Conservation (phyloP, 2,888 invertebrate genomes). For the Trissolcus japonicus region DNA sequence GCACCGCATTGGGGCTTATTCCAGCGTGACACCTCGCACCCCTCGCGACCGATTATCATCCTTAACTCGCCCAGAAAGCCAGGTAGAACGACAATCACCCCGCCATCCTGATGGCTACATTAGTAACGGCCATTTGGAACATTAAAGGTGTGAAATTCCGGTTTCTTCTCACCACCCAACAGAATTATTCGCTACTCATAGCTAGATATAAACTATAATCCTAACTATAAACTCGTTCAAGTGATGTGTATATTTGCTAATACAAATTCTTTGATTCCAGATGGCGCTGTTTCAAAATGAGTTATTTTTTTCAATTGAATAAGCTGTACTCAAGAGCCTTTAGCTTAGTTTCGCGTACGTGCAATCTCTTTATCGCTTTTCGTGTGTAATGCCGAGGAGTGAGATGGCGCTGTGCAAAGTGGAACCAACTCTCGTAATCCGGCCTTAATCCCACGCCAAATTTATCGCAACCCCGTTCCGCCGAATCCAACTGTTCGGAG, state of each 20-base stretch:
- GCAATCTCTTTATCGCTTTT: slow-evolving; percentile 53
- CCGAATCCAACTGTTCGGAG: slow-evolving; percentile 38
- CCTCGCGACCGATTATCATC: slow-evolving; percentile 67
- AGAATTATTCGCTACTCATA: too few species aligned
- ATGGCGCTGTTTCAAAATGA: too few species aligned
- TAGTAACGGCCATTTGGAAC: slow-evolving; percentile 70
- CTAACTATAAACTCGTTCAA: neutral
- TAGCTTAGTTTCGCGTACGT: slow-evolving; percentile 35
- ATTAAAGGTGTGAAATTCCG: slow-evolving; percentile 50
- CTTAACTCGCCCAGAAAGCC: slow-evolving; percentile 69
- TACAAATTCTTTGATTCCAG: too few species aligned
- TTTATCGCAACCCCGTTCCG: slow-evolving; percentile 54
- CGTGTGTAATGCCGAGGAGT: slow-evolving; percentile 42
- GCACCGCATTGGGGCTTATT: slow-evolving; percentile 62
- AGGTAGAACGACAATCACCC: slow-evolving; percentile 65
- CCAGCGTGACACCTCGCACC: slow-evolving; percentile 70
- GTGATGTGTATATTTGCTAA: too few species aligned
- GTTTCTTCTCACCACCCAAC: slow-evolving; percentile 11
- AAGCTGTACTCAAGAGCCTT: slow-evolving; percentile 36
- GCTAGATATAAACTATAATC: neutral
- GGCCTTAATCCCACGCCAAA: slow-evolving; percentile 53
- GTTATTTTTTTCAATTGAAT: neutral
- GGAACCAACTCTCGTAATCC: slow-evolving; percentile 55
- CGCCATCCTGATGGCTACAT: slow-evolving; percentile 66
- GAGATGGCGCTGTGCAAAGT: slow-evolving; percentile 56